Evolutionary conservation across 2,797 vertebrate species (phyloP), one percentile per base, ranked within the genome.

Genomic region (Cirrhinus molitorella): DNA sequence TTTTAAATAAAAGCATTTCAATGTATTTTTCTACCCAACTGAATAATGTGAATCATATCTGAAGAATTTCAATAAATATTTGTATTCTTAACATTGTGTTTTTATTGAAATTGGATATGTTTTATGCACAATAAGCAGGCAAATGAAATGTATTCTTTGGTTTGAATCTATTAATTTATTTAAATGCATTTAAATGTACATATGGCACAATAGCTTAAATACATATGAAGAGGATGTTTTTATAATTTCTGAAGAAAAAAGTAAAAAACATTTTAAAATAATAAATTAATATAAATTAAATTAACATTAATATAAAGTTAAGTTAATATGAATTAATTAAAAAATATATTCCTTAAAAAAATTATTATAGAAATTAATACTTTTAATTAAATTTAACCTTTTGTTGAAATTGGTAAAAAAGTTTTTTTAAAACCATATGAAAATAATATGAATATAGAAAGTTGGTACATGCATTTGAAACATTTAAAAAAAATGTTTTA

Each of bases 51-150:
- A 88, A 87, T 90, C 70, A 88, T 88, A 86, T 88, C 40, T 87
- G 67, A 87, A 68, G 78, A 78, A 79, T 43, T 84, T 85, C 43
- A 93, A 91, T 93, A 92, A 92, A 68, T 68, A 75, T 78, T 83
- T 68, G 14, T 2, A 57, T 57, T 81, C 34, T 61, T 59, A 37
- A 43, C 0, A 13, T 49, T 80, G 31, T 45, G 23, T 61, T 47
- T 57, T 17, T 8, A 71, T 71, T 17, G 6, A 28, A 80, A 25
- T 19, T 6, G 3, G 34, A n/a, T 65, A 40, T 40, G 47, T 75
- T 67, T 67, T 51, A 19, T 53, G 53, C 5, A 34, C 21, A 37
- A 23, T 57, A 19, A 25, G 49, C 14, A 8, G 19, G 17, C 17
- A 47, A 66, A 66, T 49, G 10, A 66, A 79, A 40, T 40, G 10